Base-by-base conservation (phyloP, 2,888 invertebrate species). In the Ectemnius lituratus region DNA sequence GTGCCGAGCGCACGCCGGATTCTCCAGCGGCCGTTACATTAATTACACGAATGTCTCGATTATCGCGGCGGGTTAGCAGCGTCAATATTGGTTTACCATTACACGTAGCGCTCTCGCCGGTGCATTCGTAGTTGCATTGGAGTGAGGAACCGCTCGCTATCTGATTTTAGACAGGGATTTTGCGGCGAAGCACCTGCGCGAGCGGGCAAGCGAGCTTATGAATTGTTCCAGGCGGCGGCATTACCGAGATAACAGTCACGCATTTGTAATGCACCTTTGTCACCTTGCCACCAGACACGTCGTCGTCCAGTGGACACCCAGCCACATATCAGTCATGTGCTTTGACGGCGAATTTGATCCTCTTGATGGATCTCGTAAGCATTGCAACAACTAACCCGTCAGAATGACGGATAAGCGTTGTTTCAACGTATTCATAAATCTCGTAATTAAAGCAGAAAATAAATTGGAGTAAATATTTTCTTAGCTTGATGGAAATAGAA, bases 31-130 rank as follows among this genome's bases (percentile, higher is more conserved):
- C 8, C 65, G 76, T 70, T 73, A 76, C 73, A 76, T 74, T 74
- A 67, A 74, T 73, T 76, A 76, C 76, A 69, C 73, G 67, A 76
- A 76, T 74, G 71, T 74, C 71, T 74, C 72, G 69, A 76, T 78
- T 78, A 76, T 72, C 69, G 69, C 13, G 57, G 59, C 69, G 52
- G 14, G 73, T 65, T 65, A 71, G 74, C 63, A 67, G 63, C 67
- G 64, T 72, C 76, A 73, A 76, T 78, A 78, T 76, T 76, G 74
- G 66, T 74, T 69, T 49, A 60, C 62, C 67, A 60, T 66, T 67
- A 56, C 59, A 46, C 60, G 37, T 49, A 52, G 52, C 16, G 16
- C 16, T 0, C n/a, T 11, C 52, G 14, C n/a, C n/a, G 1, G 37
- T 0, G 8, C 8, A 47, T 57, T 56, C 49, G 18, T 45, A 60